Conservation (phyloP, 2,797 vertebrate species). For the Melanotaenia trifasciata region DNA sequence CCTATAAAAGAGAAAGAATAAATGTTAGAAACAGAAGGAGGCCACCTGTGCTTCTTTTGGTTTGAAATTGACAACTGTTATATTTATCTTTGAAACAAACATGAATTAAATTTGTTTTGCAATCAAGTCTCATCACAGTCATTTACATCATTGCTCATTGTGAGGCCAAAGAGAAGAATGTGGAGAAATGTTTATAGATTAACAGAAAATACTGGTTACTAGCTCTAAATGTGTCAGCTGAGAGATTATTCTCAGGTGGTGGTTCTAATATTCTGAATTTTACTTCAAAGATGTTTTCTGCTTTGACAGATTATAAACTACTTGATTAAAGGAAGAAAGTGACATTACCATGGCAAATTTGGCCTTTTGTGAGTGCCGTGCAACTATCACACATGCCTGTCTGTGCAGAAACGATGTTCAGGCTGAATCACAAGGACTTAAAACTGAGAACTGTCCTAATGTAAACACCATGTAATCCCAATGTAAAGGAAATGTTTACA, state of each 20-base stretch:
- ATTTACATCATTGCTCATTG: too few relatives aligned
- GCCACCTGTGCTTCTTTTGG: not conserved
- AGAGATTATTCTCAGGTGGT: not conserved
- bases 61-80: not conserved
- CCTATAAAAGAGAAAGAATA: not conserved
- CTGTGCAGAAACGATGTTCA: not conserved
- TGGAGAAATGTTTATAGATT: not conserved
- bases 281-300: not conserved
- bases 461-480: not conserved
- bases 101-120: too few relatives aligned
- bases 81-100: not conserved
- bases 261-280: not conserved
- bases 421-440: not conserved
- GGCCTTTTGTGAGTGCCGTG: constrained; percentile 8
- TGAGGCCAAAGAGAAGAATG: too few relatives aligned
- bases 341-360: constrained; percentile 41
- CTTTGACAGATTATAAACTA: constrained; percentile 11
- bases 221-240: not conserved
- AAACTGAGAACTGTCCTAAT: not conserved
- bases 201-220: not conserved
- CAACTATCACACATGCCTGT: not conserved
- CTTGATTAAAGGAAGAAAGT: not conserved
- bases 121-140: too few relatives aligned
- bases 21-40: not conserved
- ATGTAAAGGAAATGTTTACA: not conserved